These are phyloP conservation scores for Brachionus angularis DNA, from an alignment of 1,140 invertebrate species.

Conservation along the genomic window DNA sequence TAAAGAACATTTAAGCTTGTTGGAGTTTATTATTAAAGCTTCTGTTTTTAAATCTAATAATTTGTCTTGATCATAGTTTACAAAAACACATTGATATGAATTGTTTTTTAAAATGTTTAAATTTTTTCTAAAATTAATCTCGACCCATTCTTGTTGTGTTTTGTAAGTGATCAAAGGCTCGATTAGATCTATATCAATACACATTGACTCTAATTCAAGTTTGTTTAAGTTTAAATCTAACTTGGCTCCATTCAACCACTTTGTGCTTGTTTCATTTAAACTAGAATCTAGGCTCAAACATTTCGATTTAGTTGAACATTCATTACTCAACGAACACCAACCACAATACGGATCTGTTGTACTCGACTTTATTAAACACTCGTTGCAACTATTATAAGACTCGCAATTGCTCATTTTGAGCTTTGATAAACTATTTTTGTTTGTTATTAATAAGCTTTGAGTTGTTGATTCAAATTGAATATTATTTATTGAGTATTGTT, in stretches of 20 bases:
- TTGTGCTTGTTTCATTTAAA: too few relatives aligned
- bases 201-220: background rate
- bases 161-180: background rate
- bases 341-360: background rate
- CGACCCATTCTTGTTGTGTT: background rate
- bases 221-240: background rate
- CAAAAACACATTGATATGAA: constrained; percentile 4
- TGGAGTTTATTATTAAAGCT: background rate
- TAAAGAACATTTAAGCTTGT: background rate
- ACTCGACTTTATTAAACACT: background rate
- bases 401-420: background rate
- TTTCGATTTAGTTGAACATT: background rate
- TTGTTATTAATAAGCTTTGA: background rate
- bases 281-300: too few relatives aligned
- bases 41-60: background rate
- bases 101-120: background rate
- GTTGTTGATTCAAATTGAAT: too few relatives aligned
- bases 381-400: background rate
- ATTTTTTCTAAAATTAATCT: background rate
- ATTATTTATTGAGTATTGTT: too few relatives aligned
- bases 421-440: background rate
- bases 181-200: background rate
- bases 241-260: background rate
- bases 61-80: background rate
- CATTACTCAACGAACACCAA: background rate